Conservation (phyloP, 2,797 vertebrate genomes). For the Ceyx erithaca region DNA sequence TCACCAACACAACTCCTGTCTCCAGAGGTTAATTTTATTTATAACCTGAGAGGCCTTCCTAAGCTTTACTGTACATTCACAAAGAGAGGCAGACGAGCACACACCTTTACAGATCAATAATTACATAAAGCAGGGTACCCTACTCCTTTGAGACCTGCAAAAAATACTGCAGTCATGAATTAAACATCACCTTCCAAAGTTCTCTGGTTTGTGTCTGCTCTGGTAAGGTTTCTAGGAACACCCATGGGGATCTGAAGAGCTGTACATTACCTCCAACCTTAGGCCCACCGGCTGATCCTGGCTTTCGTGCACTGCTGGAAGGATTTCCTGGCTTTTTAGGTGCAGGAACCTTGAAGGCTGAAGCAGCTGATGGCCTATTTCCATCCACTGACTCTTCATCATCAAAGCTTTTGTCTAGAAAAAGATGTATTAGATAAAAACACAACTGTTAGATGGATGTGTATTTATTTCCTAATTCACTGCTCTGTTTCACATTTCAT, state of each 20-base stretch:
- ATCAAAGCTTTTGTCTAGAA: slow-evolving; percentile 95
- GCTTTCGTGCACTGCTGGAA: slow-evolving; percentile 86
- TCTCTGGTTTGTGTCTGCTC: slow-evolving; percentile 30
- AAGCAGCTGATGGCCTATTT: slow-evolving; percentile 89
- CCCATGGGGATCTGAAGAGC: slow-evolving; percentile 49
- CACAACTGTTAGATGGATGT: background rate
- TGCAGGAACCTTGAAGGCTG: slow-evolving; percentile 93
- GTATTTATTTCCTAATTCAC: background rate
- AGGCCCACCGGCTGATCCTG: slow-evolving; percentile 86
- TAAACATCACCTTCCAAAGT: slow-evolving; percentile 70
- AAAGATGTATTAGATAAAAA: slow-evolving; percentile 46
- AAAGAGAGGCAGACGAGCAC: background rate
- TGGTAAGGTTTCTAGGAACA: slow-evolving; percentile 24
- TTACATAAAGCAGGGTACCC: slow-evolving; percentile 8
- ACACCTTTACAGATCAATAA: background rate
- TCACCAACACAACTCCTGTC: background rate
- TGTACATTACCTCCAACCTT: slow-evolving; percentile 90
- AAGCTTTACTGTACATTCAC: background rate
- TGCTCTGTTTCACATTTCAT: background rate
- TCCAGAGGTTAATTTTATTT: background rate
- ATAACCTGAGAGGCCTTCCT: background rate
- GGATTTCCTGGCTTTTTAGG: slow-evolving; percentile 92
- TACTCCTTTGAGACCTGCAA: slow-evolving; percentile 39
- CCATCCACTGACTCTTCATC: slow-evolving; percentile 98
- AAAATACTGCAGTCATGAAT: slow-evolving; percentile 77